Conservation (phyloP, 1,140 invertebrate genomes). For the Habropoda laboriosa region DNA sequence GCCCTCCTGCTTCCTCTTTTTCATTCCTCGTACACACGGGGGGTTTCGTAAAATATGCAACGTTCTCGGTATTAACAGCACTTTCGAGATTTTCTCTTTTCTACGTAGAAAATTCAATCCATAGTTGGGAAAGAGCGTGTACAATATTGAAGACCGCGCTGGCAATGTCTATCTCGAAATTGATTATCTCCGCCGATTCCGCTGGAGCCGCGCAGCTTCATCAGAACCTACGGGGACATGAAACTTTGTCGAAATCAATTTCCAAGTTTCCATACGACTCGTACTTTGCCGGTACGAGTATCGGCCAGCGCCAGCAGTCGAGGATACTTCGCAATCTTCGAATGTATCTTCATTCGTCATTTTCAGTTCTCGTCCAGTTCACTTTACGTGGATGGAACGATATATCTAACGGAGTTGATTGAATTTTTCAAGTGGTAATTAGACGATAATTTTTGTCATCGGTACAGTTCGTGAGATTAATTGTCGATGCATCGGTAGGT, state of each 20-base stretch:
- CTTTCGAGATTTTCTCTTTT: background rate
- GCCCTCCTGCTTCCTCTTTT: too few species aligned
- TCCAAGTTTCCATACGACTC: conserved; percentile 26
- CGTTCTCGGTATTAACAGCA: too few species aligned
- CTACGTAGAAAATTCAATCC: background rate
- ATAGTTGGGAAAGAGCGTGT: too few species aligned
- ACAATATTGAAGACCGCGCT: background rate
- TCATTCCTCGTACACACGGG: background rate
- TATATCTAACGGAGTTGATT: background rate
- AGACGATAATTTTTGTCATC: too few species aligned
- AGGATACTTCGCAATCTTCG: background rate
- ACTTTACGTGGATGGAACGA: background rate
- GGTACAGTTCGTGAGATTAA: too few species aligned
- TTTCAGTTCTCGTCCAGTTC: background rate
- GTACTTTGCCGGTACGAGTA: conserved; percentile 19
- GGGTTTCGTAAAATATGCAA: too few species aligned
- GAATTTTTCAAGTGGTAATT: background rate
- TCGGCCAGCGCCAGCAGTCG: background rate
- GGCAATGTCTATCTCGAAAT: conserved; percentile 6
- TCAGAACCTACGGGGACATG: background rate
- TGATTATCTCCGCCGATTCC: conserved; percentile 16
- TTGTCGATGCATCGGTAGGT: too few species aligned
- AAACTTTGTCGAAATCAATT: conserved; percentile 35
- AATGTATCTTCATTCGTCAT: background rate
- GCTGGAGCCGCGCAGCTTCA: background rate